phyloP scores from a whole-genome alignment of 2,888 invertebrate genomes.

The Conchocele bisecta region DNA sequence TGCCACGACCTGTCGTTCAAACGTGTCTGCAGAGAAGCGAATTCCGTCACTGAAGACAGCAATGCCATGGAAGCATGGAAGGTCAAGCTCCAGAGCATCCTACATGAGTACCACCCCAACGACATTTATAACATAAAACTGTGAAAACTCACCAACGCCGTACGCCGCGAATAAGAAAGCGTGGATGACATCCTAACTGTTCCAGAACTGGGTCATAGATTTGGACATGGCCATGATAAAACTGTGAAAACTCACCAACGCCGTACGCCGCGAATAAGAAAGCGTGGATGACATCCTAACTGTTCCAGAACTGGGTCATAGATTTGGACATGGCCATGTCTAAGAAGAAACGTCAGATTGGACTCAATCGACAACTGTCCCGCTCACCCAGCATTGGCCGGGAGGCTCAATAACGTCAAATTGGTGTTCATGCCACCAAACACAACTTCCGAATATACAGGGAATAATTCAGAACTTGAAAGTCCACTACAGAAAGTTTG shows the following conservation, averaged over 20 bases:
- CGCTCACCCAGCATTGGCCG: constrained; percentile 55
- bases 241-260: too few species aligned
- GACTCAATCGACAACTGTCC: constrained; percentile 61
- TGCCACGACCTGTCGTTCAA: constrained; percentile 34
- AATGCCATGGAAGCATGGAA: constrained; percentile 9
- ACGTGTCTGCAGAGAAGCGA: constrained; percentile 37
- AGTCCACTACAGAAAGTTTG: constrained; percentile 50
- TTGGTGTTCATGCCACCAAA: constrained; percentile 64
- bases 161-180: too few species aligned
- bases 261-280: too few species aligned
- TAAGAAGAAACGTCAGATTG: constrained; percentile 31
- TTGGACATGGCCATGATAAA: too few species aligned
- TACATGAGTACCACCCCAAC: constrained; percentile 36
- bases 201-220: constrained; percentile 55
- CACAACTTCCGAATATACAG: too few species aligned
- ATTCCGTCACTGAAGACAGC: constrained; percentile 4
- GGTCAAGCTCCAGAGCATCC: constrained; percentile 6
- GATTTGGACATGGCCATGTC: constrained; percentile 25
- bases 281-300: too few species aligned
- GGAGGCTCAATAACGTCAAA: constrained; percentile 32
- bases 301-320: too few species aligned
- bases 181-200: constrained; percentile 56
- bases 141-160: constrained; percentile 31
- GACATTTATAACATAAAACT: constrained; percentile 56
- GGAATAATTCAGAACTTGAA: too few species aligned